These are phyloP conservation scores for Galaxias olidus DNA, from an alignment of 2,797 vertebrate genomes.

Conservation along the genomic window DNA sequence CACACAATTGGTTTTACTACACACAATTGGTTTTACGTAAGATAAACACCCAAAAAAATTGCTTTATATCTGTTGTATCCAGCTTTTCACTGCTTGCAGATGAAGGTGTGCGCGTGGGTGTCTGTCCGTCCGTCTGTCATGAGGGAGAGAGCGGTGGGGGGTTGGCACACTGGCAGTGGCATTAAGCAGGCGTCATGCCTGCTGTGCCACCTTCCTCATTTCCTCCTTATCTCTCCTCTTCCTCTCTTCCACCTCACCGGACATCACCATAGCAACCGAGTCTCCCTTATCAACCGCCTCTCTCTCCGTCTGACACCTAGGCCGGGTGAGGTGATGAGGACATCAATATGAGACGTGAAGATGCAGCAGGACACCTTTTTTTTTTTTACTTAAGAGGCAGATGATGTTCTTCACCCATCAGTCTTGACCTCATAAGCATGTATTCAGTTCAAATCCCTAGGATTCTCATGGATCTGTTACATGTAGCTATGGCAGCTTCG, in stretches of 20 bases:
- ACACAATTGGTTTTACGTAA: too few relatives aligned
- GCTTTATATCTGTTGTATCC: too few relatives aligned
- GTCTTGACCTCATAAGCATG: conserved; percentile 8
- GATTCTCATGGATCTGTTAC: too few relatives aligned
- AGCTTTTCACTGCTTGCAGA: too few relatives aligned
- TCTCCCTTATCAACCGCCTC: conserved; percentile 57
- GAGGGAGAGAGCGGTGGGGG: neutral
- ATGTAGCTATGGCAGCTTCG: too few relatives aligned
- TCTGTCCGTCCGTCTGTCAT: neutral
- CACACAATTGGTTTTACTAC: too few relatives aligned
- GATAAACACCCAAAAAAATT: too few relatives aligned
- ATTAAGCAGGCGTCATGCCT: conserved; percentile 21
- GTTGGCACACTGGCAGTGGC: conserved; percentile 24
- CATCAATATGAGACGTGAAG: conserved; percentile 42
- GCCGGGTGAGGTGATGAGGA: conserved; percentile 50
- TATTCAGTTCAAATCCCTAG: too few relatives aligned
- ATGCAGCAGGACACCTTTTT: conserved; percentile 35
- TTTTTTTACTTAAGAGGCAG: conserved; percentile 15
- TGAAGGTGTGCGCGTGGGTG: too few relatives aligned
- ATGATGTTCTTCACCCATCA: neutral
- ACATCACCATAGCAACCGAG: conserved; percentile 46
- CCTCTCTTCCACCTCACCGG: conserved; percentile 33
- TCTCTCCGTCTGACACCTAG: conserved; percentile 46
- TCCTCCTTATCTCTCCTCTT: conserved; percentile 32
- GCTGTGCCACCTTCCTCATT: conserved; percentile 7